Base-by-base conservation (phyloP, 1,140 invertebrate species). In the Cyclargus thomasi region DNA sequence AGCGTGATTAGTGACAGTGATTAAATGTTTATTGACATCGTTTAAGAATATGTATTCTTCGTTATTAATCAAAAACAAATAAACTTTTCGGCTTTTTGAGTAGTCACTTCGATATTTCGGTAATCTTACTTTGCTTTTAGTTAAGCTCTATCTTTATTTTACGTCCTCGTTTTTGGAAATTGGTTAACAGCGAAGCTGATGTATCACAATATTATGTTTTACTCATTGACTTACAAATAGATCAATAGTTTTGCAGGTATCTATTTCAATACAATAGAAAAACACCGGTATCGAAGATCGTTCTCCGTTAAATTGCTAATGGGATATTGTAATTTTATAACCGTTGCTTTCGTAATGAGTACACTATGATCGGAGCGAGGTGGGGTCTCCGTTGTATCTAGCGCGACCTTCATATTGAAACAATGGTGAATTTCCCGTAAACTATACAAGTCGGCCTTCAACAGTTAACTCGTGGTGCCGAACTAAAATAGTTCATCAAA, bases 261-360 rank as follows among this genome's bases (percentile, higher is more conserved):
- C n/a, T n/a, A n/a, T n/a, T n/a, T n/a, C 1, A 29, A 29, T 29
- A 7, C 5, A 29, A 29, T 1, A 47, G 39, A 47, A 47, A 47
- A 47, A 47, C 36, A 47, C 39, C 8, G 29, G 2, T 29, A 29
- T 8, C 29, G 6, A 8, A 11, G 10, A 47, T 47, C 55, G 18
- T 59, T 59, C 55, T 59, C 55, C 20, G 55, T 20, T 20, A 59
- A 20, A 20, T 20, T 21, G 10, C 18, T 59, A 59, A 59, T 59
- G 55, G 55, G 20, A 59, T 59, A 59, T 20, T 59, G 55, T 59
- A 59, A 59, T 21, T 20, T 20, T 59, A 59, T 20, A 59, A 59
- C 18, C 55, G 55, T 59, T 20, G 4, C 55, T 59, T 59, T 21
- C 55, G 20, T 59, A 16, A 17, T 55, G 53, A 55, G 18, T 18